Evolutionary conservation across 1,140 invertebrate genomes (phyloP), one percentile per base, ranked within the genome.

Genomic region (Drosophila paulistorum): DNA sequence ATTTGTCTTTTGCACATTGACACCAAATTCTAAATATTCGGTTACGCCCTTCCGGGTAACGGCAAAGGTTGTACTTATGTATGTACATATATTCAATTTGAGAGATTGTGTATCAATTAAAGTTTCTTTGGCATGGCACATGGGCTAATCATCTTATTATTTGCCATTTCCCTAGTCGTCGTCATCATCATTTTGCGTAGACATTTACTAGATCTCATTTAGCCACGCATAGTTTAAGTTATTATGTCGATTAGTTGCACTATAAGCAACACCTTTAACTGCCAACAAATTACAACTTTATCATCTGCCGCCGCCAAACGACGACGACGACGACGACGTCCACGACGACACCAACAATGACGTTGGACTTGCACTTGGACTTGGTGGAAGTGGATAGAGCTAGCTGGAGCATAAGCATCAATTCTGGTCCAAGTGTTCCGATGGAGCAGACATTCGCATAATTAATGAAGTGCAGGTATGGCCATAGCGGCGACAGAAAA

Each of bases 221-320:
- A 81, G 82, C 79, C 62, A 77, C 79, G 83, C 79, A 82, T 77
- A 89, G 84, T 84, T 89, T 87, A 87, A 84, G 89, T 84, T 87
- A 87, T 80, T 76, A 87, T 73, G 80, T 83, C 80, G 77, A 89
- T 89, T 87, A 87, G 83, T 87, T 87, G 84, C 83, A 89, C 83
- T 89, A 87, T 87, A 83, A 87, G 84, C 84, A 89, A 89, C 84
- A 87, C 84, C 84, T 87, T 89, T 87, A 87, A 87, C 80, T 89
- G 80, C 84, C 84, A 87, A 87, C 84, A 89, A 87, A 89, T 87
- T 89, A 87, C 84, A 87, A 87, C 84, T 87, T 87, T 87, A 87
- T 87, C 84, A 89, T 84, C 45, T 51, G 84, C 79, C 80, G 83
- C 84, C 79, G 37, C 37, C 37, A 39, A 39, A 39, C 37, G 37